Percentiles rank a stretch among this genome's conserved stretches.
phyloP scores from a whole-genome alignment of 92 coral and sea anemone genomes.

The Plumapathes pennacea region DNA sequence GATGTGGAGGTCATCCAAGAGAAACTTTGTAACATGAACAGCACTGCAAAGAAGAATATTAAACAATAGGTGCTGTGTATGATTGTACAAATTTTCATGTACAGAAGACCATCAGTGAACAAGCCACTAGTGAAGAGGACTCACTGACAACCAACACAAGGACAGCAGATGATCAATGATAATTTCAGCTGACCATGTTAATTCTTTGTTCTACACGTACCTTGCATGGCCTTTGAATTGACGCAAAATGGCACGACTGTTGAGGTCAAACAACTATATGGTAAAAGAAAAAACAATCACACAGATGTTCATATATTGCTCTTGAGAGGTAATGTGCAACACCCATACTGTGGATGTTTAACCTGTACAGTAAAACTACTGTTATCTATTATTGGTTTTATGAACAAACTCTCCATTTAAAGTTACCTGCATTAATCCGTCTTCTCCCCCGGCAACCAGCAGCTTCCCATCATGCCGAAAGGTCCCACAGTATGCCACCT shows the following conservation, averaged over 20 bases:
- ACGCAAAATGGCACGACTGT: slow-evolving; percentile 71
- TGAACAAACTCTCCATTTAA: background rate
- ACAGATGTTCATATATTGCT: background rate
- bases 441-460: slow-evolving; percentile 82
- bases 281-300: background rate
- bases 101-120: background rate
- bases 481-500: slow-evolving; percentile 74
- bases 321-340: background rate
- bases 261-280: slow-evolving; percentile 81
- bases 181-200: too few species aligned
- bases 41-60: slow-evolving; percentile 46
- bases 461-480: slow-evolving; percentile 90
- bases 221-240: slow-evolving; percentile 75
- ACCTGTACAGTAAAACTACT: background rate
- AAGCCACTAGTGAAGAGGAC: background rate
- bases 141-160: too few species aligned
- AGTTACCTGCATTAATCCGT: slow-evolving; percentile 70
- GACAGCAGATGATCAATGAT: too few species aligned
- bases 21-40: slow-evolving; percentile 90
- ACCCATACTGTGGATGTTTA: background rate
- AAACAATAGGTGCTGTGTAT: too few species aligned
- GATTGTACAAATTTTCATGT: background rate
- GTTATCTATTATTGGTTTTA: background rate
- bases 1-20: slow-evolving; percentile 61
- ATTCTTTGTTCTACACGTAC: slow-evolving; percentile 32